phyloP scores from a whole-genome alignment of 2,888 invertebrate species.

The Prosapia bicincta region DNA sequence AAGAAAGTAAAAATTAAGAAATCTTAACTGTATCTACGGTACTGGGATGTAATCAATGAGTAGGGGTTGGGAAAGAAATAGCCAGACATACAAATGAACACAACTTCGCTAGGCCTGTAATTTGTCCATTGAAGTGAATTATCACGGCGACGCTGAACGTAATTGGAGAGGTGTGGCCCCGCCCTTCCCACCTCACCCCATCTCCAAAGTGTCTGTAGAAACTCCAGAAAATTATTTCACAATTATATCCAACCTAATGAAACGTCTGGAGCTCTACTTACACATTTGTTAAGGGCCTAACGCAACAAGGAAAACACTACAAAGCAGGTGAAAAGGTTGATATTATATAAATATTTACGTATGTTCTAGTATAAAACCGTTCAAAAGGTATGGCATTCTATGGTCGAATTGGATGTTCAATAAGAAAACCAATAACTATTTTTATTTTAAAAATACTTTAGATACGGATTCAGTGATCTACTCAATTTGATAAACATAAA shows the following conservation, averaged over 20 bases:
- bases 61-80: not conserved
- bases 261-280: not conserved
- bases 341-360: too few species aligned
- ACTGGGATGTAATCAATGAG: not conserved
- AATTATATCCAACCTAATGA: not conserved
- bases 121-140: not conserved
- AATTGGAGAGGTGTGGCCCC: not conserved
- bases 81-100: conserved; percentile 2
- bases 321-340: too few species aligned
- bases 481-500: too few species aligned
- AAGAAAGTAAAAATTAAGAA: too few species aligned
- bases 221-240: not conserved
- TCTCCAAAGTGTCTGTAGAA: not conserved
- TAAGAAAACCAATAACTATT: too few species aligned
- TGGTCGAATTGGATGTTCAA: too few species aligned
- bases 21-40: too few species aligned
- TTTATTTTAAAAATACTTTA: too few species aligned
- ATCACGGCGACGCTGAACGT: not conserved
- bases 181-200: not conserved
- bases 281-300: not conserved
- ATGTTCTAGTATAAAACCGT: too few species aligned
- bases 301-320: too few species aligned
- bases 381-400: too few species aligned
- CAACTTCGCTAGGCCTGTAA: not conserved
- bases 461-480: too few species aligned